Evolutionary conservation across 2,888 invertebrate genomes (phyloP).

Genomic region (Alviniconcha strummeri): DNA sequence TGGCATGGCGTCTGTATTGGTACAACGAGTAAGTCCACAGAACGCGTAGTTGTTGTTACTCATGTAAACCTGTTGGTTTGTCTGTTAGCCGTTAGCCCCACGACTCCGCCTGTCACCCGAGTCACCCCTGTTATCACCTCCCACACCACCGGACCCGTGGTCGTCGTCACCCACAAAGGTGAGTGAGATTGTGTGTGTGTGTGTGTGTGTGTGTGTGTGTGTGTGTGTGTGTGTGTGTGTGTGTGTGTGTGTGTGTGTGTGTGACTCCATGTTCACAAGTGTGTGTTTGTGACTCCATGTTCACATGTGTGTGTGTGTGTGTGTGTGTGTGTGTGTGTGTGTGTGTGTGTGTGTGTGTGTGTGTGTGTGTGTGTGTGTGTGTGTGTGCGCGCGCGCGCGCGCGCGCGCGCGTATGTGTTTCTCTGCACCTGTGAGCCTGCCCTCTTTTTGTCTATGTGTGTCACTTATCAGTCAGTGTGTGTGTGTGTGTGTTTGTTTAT

Average conservation of each 20-base stretch:
- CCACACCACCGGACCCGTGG: slow-evolving; percentile 20
- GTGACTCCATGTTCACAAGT: background rate
- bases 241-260: background rate
- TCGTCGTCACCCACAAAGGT: slow-evolving; percentile 16
- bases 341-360: slow-evolving; percentile 4
- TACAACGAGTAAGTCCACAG: no score
- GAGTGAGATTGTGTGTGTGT: background rate
- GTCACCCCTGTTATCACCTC: background rate
- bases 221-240: background rate
- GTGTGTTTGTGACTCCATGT: background rate
- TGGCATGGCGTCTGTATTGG: no score
- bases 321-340: no score
- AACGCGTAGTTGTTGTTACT: no score
- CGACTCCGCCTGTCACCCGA: background rate
- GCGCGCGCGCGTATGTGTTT: background rate
- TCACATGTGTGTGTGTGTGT: no score
- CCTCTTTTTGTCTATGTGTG: background rate
- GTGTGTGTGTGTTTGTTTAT: background rate
- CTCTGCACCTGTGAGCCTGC: no score
- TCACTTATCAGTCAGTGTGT: background rate
- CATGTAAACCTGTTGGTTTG: no score
- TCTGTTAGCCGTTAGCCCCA: slow-evolving; percentile 7
- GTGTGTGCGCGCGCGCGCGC: background rate
- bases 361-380: slow-evolving; percentile 2
- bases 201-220: background rate